Conservation (phyloP, 2,888 invertebrate genomes). For the Sphaerophoria rueppellii region DNA sequence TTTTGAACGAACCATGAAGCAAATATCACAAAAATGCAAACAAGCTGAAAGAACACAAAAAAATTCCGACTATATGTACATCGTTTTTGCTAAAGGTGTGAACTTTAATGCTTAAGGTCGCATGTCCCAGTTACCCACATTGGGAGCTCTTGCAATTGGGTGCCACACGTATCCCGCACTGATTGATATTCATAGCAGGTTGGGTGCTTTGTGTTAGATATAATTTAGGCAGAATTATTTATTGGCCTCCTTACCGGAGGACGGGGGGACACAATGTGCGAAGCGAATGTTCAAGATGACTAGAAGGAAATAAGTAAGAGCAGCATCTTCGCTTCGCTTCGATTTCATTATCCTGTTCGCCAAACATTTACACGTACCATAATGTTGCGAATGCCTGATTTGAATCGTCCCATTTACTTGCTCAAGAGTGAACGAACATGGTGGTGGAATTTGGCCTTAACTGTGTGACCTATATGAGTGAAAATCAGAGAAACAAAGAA, state of each 20-base stretch:
- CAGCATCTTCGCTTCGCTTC: conserved; percentile 38
- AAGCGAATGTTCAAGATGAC: neutral
- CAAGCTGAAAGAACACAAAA: conserved; percentile 23
- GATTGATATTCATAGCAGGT: conserved; percentile 69
- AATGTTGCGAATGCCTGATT: conserved; percentile 66
- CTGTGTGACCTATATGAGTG: conserved; percentile 36
- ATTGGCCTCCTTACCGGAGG: conserved; percentile 55
- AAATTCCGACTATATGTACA: conserved; percentile 3
- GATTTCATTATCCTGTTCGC: conserved; percentile 69
- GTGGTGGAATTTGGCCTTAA: neutral
- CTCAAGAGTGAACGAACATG: conserved; percentile 20
- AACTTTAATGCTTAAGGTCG: conserved; percentile 58
- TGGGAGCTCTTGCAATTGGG: conserved; percentile 32
- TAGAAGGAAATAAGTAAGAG: neutral
- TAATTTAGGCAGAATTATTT: conserved; percentile 71
- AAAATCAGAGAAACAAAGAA: conserved; percentile 35
- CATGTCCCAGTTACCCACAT: conserved; percentile 49
- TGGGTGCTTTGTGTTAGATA: conserved; percentile 69
- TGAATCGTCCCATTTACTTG: conserved; percentile 19
- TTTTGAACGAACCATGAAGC: conserved; percentile 46
- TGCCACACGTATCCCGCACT: conserved; percentile 27
- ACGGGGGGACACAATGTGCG: neutral
- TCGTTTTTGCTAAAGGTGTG: conserved; percentile 22
- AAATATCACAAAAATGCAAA: conserved; percentile 66
- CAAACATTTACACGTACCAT: conserved; percentile 70